These are phyloP conservation scores for Dolichoris vasculosae DNA, from an alignment of 1,140 invertebrate species.

Conservation along the genomic window DNA sequence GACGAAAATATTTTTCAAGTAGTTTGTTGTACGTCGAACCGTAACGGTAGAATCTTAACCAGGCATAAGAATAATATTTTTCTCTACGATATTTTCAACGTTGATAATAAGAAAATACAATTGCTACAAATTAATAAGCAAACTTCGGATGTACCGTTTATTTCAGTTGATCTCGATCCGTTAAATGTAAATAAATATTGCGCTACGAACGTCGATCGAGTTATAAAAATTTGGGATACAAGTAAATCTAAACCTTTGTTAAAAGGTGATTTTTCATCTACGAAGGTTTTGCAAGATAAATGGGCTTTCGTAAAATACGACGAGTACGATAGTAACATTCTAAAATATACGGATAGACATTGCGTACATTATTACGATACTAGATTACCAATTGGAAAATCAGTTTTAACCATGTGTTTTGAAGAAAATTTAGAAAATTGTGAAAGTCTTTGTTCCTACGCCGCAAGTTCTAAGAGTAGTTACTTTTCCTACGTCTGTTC, in stretches of 20 bases:
- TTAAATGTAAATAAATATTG: slow-evolving; percentile 61
- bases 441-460: slow-evolving; percentile 63
- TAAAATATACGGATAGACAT: slow-evolving; percentile 66
- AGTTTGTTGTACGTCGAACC: slow-evolving; percentile 26
- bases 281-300: slow-evolving; percentile 57
- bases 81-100: slow-evolving; percentile 52
- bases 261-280: slow-evolving; percentile 50
- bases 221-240: slow-evolving; percentile 64
- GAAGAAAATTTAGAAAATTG: slow-evolving; percentile 64
- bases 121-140: slow-evolving; percentile 51
- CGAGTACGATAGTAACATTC: slow-evolving; percentile 58
- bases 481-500: slow-evolving; percentile 65
- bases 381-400: slow-evolving; percentile 60
- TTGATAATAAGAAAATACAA: slow-evolving; percentile 49
- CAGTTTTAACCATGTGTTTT: slow-evolving; percentile 66
- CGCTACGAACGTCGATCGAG: slow-evolving; percentile 59
- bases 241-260: slow-evolving; percentile 59
- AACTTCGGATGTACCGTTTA: slow-evolving; percentile 51
- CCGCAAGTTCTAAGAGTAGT: slow-evolving; percentile 59
- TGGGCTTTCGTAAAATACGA: slow-evolving; percentile 68
- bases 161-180: slow-evolving; percentile 61
- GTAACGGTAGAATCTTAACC: slow-evolving; percentile 59
- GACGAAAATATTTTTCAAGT: slow-evolving; percentile 50
- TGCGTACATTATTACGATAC: slow-evolving; percentile 68
- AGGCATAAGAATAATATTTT: slow-evolving; percentile 60